Percentiles rank a stretch among this genome's conserved stretches.
Conservation (phyloP, 2,888 invertebrate species). For the Notocelia uddmanniana region DNA sequence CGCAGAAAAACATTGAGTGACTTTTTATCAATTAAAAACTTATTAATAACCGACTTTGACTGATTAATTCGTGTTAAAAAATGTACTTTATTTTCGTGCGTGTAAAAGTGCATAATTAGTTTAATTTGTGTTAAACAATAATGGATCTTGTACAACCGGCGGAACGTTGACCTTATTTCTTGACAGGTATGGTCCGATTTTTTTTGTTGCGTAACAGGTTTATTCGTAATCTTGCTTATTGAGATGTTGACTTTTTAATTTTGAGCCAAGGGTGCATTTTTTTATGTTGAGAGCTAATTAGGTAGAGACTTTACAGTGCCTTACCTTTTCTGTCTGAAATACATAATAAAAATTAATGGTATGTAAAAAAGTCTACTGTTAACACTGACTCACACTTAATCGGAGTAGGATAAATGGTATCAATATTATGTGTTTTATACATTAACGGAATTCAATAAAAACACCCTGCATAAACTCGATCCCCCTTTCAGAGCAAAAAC, state of each 20-base stretch:
- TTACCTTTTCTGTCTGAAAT: no score
- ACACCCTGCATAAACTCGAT: no score
- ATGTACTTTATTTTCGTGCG: slow-evolving; percentile 7
- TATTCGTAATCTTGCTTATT: slow-evolving; percentile 34
- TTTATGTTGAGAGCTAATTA: neutral
- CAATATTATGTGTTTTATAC: no score
- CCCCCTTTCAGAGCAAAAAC: no score
- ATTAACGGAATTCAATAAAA: no score
- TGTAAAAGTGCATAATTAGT: slow-evolving; percentile 41
- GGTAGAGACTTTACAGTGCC: neutral
- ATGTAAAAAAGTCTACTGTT: no score
- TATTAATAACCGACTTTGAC: neutral
- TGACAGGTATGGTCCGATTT: slow-evolving; percentile 44
- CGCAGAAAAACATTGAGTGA: slow-evolving; percentile 30
- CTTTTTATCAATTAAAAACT: slow-evolving; percentile 33
- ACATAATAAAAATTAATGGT: no score
- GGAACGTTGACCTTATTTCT: slow-evolving; percentile 41
- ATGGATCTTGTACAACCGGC: slow-evolving; percentile 41
- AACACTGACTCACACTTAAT: no score
- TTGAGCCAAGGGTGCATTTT: slow-evolving; percentile 18
- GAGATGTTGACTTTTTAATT: slow-evolving; percentile 22
- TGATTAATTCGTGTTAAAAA: slow-evolving; percentile 23
- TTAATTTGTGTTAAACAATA: slow-evolving; percentile 40
- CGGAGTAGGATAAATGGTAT: no score
- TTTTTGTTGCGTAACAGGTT: slow-evolving; percentile 45